A percentile compares a stretch with the other conserved stretches of the same genome.
phyloP scores from a whole-genome alignment of 2,113 vertebrate genomes.

The Propithecus coquereli region DNA sequence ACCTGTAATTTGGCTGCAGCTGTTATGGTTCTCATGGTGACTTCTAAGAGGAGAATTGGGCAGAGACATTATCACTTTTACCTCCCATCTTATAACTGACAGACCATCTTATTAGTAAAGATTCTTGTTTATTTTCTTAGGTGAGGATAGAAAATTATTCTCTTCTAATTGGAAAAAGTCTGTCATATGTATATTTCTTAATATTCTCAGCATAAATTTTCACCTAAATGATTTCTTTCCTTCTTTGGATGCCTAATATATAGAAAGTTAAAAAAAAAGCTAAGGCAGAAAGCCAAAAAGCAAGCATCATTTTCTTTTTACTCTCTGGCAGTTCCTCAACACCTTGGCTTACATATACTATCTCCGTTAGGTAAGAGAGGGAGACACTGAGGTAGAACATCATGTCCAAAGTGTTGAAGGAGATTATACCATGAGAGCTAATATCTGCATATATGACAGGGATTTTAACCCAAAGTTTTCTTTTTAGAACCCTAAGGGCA shows the following conservation, averaged over 20 bases:
- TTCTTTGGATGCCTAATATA: background rate
- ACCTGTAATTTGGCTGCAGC: background rate
- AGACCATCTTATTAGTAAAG: background rate
- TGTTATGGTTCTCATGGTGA: background rate
- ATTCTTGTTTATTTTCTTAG: conserved; percentile 41
- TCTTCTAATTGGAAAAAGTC: conserved; percentile 35
- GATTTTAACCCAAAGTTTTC: background rate
- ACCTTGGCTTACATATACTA: background rate
- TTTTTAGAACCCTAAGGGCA: background rate
- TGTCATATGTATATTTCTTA: conserved; percentile 38
- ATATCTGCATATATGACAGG: background rate
- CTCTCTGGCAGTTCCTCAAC: background rate
- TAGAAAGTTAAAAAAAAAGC: background rate
- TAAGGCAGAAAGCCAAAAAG: conserved; percentile 3
- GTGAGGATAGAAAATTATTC: conserved; percentile 7
- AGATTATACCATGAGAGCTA: background rate
- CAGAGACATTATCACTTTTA: background rate
- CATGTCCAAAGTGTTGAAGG: background rate
- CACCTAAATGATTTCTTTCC: conserved; percentile 36
- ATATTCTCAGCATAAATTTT: conserved; percentile 40
- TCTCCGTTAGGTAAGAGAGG: background rate
- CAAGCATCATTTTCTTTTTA: background rate
- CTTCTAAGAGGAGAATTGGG: background rate
- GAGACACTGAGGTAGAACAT: background rate
- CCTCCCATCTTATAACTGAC: background rate